Evolutionary conservation across 2,113 vertebrate genomes (phyloP), one percentile per base, ranked within the genome.

Genomic region (Pteropus alecto): DNA sequence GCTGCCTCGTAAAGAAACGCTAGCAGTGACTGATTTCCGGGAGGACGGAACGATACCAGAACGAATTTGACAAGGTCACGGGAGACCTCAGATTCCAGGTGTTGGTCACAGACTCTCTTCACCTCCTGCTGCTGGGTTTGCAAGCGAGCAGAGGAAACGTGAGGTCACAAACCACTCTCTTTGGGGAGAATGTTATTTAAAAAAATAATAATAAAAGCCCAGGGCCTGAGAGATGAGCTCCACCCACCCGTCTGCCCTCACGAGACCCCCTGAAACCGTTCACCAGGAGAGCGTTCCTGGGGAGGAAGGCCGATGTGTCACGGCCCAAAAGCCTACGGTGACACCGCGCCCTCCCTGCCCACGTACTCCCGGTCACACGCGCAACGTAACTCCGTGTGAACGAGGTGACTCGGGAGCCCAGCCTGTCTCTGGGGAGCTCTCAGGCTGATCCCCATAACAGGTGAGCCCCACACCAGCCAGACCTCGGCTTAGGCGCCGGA

Each of bases 1-100:
- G 28, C 16, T 35, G 12, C 74, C 86, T 95, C 60, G 70, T 30
- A 74, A 93, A 67, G 77, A 93, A 81, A 54, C 35, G 18, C n/a
- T 93, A 85, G 63, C 9, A 60, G 33, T 76, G 63, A 79, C 71
- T 86, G 90, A 93, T 79, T 84, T 94, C 63, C 1, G 3, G 41
- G 43, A 8, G 63, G 74, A 84, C 12, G 84, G 89, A 94, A 81
- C 67, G 46, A 38, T 76, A 96, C 41, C 15, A 68, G 86, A 83
- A 84, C 43, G 79, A 93, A 94, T 87, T 46, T 87, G 67, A 95
- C 4, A 4, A 84, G 94, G 38, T 56, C 60, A 93, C 79, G 70
- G 51, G 58, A 58, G 63, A 93, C 90, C 13, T 78, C 10, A 51
- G 33, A 65, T 63, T 92, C 96, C 41, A 85, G 46, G 67, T 63